Evolutionary conservation across 2,888 invertebrate species (phyloP), one percentile per base, ranked within the genome.

Genomic region (Drosophila parthenogenetica): DNA sequence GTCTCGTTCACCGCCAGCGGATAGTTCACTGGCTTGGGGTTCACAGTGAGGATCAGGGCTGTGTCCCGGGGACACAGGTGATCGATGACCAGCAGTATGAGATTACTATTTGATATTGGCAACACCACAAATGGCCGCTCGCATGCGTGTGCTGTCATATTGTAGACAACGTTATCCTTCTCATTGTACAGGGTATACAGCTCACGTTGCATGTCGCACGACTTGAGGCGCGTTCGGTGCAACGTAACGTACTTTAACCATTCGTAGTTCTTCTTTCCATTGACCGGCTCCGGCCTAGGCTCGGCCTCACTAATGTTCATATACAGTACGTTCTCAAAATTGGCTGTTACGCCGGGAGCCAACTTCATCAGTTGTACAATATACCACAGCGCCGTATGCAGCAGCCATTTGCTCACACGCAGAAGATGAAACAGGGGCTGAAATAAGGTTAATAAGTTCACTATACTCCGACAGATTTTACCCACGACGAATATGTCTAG

Each of bases 51-150:
- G 10, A 92, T 87, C 70, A 93, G 92, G 0, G 93, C 89, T 0
- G 92, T 93, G 50, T 93, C 94, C 2, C 93, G 93, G 59, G 93
- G 93, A 88, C 96, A 96, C 66, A 94, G 92, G 16, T 93, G 93
- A 87, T 96, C 95, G n/a, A 96, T 94, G 16, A 96, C 96, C 48
- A 97, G 93, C 85, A 97, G 93, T 64, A 97, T 92, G 93, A 97
- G 94, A 90, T 97, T 97, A 57, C 96, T 97, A 77, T 94, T 94
- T 67, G 95, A 95, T 65, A 97, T 96, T 43, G 95, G 94, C 77
- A 96, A 94, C 2, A 95, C 95, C 74, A 96, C 95, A 91, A 95
- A 97, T 19, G 95, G 95, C 87, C 92, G 89, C 85, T 92, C 92
- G 79, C 93, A 93, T 79, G 90, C 92, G 73, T 90, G 91, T 70